Evolutionary conservation across 1,140 invertebrate genomes (phyloP).

Genomic region (Halesus radiatus): DNA sequence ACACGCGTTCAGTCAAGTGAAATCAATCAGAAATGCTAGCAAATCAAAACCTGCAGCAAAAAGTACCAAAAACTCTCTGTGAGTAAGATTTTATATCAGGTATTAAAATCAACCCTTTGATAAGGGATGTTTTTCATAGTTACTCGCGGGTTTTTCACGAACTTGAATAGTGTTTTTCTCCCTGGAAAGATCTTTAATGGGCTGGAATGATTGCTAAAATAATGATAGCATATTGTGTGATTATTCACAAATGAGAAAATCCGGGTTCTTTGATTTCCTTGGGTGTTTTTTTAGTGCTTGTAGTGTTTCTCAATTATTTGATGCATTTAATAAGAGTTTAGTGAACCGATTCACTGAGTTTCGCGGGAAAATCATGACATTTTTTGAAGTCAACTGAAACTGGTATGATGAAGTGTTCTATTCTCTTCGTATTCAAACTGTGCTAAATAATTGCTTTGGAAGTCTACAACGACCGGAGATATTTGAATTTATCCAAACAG

Average conservation of each 20-base stretch:
- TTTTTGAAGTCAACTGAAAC: too few species aligned
- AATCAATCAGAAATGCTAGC: not conserved
- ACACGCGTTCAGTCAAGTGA: slow-evolving; percentile 8
- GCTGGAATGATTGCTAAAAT: slow-evolving; percentile 22
- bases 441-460: too few species aligned
- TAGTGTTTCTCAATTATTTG: not conserved
- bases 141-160: not conserved
- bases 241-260: slow-evolving; percentile 17
- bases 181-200: slow-evolving; percentile 11
- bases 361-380: not conserved
- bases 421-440: too few species aligned
- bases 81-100: not conserved
- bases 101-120: not conserved
- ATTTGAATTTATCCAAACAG: too few species aligned
- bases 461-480: too few species aligned
- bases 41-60: not conserved
- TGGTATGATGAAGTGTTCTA: too few species aligned
- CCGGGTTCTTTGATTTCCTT: slow-evolving; percentile 2
- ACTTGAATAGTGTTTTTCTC: not conserved
- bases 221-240: slow-evolving; percentile 34
- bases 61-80: not conserved
- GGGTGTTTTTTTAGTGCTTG: slow-evolving; percentile 7
- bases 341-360: not conserved
- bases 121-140: not conserved
- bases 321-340: too few species aligned